Evolutionary conservation across 2,888 invertebrate genomes (phyloP).

Genomic region (Machimus atricapillus): DNA sequence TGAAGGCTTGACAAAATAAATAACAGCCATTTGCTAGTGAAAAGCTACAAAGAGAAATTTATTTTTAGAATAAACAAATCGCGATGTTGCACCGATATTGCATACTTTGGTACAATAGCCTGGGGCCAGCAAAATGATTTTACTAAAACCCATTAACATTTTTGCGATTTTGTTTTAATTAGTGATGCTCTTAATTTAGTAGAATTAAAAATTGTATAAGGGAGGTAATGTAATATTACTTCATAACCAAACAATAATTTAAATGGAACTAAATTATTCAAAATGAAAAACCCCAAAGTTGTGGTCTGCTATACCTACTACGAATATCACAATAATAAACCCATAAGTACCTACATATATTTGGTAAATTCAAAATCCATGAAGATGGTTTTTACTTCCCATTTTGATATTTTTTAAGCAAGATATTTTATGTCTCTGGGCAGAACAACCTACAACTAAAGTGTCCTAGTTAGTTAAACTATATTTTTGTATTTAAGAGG

Average conservation of each 20-base stretch:
- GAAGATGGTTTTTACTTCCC: too few relatives aligned
- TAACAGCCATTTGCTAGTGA: neutral
- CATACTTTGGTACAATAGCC: neutral
- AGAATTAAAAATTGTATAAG: neutral
- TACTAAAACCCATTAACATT: neutral
- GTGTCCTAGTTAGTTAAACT: neutral
- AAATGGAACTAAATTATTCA: neutral
- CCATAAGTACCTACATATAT: too few relatives aligned
- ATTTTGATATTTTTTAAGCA: too few relatives aligned
- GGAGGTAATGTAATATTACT: neutral
- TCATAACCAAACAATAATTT: neutral
- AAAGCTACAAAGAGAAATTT: neutral
- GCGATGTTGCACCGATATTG: neutral
- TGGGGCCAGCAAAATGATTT: neutral
- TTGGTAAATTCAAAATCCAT: too few relatives aligned
- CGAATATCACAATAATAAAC: too few relatives aligned
- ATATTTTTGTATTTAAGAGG: neutral
- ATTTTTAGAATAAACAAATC: neutral
- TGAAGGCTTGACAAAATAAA: neutral
- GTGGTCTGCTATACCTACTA: too few relatives aligned
- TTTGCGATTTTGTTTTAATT: neutral
- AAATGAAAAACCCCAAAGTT: neutral
- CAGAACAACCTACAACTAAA: too few relatives aligned
- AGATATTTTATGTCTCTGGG: too few relatives aligned
- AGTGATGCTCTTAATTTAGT: neutral